A percentile compares a stretch with the other conserved stretches of the same genome.
Evolutionary conservation across 1,140 invertebrate species (phyloP).

Genomic region (Drosophila kikkawai): DNA sequence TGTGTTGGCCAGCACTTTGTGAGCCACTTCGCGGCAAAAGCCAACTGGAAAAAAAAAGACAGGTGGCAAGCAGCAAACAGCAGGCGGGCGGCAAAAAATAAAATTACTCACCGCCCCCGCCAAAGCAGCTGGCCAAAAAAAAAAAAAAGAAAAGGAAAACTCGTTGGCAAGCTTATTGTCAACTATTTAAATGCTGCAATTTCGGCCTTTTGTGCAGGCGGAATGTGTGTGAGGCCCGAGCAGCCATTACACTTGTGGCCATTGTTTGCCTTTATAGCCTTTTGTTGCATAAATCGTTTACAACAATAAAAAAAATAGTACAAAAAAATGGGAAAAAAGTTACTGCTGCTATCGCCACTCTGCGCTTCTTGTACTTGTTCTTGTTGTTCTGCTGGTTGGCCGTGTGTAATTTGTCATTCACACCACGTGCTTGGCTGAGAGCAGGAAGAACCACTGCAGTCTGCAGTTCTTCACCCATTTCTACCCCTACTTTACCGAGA

Average conservation of each 20-base stretch:
- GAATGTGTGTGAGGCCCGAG: slow-evolving; percentile 57
- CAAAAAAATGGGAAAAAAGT: slow-evolving; percentile 33
- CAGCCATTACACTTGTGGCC: slow-evolving; percentile 67
- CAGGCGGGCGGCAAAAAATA: slow-evolving; percentile 4
- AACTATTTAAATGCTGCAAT: slow-evolving; percentile 80
- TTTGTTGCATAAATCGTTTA: slow-evolving; percentile 70
- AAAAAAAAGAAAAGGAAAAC: slow-evolving; percentile 7
- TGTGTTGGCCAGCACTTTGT: slow-evolving; percentile 44
- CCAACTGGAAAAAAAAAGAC: slow-evolving; percentile 29
- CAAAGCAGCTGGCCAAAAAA: slow-evolving; percentile 24
- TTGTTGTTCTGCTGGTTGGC: slow-evolving; percentile 32
- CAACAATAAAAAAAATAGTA: slow-evolving; percentile 29
- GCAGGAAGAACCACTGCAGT: slow-evolving; percentile 38
- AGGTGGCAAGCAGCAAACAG: background rate
- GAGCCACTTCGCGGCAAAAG: slow-evolving; percentile 30
- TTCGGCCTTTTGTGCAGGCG: slow-evolving; percentile 64
- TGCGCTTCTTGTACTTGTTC: slow-evolving; percentile 22
- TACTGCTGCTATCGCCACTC: slow-evolving; percentile 45
- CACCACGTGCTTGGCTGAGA: slow-evolving; percentile 54
- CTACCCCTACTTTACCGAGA: background rate
- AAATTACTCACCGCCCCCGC: slow-evolving; percentile 20
- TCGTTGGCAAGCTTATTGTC: slow-evolving; percentile 60
- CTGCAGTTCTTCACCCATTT: slow-evolving; percentile 32
- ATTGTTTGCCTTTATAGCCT: slow-evolving; percentile 70
- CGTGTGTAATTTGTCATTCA: slow-evolving; percentile 66